These are phyloP conservation scores for Seriola dumerili DNA, from an alignment of 2,113 vertebrate genomes.

Conservation along the genomic window DNA sequence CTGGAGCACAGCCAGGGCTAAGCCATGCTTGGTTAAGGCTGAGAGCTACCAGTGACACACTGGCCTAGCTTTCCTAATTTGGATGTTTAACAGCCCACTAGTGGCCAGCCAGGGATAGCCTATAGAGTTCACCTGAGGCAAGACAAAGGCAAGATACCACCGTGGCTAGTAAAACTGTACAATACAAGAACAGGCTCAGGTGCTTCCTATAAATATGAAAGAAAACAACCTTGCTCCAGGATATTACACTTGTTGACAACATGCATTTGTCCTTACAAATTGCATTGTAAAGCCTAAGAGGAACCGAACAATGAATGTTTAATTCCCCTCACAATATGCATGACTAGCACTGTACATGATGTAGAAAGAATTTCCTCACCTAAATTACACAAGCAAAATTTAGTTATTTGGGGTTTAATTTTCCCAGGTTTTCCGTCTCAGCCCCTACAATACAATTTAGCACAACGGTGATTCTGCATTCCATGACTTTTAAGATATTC, in stretches of 20 bases:
- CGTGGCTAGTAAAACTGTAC: neutral
- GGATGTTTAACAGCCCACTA: slow-evolving; percentile 12
- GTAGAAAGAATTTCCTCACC: neutral
- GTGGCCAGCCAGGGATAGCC: neutral
- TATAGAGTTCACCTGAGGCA: slow-evolving; percentile 18
- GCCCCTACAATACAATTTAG: neutral
- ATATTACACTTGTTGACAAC: neutral
- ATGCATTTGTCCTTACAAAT: neutral
- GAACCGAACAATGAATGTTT: neutral
- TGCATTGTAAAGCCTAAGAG: neutral
- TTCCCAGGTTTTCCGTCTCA: neutral
- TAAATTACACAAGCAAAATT: neutral
- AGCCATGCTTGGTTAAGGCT: slow-evolving; percentile 40
- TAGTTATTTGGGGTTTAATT: neutral
- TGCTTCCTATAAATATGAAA: neutral
- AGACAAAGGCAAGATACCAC: neutral
- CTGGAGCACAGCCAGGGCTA: slow-evolving; percentile 35
- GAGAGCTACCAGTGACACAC: slow-evolving; percentile 44
- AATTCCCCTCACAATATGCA: neutral
- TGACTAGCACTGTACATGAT: neutral
- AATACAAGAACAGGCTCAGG: neutral
- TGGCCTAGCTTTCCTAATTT: slow-evolving; percentile 30
- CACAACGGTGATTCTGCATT: neutral
- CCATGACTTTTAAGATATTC: too few relatives aligned
- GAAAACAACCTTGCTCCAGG: neutral